Percentiles rank a stretch among this genome's conserved stretches.
Evolutionary conservation across 2,797 vertebrate species (phyloP).

Genomic region (Hylomyscus alleni): DNA sequence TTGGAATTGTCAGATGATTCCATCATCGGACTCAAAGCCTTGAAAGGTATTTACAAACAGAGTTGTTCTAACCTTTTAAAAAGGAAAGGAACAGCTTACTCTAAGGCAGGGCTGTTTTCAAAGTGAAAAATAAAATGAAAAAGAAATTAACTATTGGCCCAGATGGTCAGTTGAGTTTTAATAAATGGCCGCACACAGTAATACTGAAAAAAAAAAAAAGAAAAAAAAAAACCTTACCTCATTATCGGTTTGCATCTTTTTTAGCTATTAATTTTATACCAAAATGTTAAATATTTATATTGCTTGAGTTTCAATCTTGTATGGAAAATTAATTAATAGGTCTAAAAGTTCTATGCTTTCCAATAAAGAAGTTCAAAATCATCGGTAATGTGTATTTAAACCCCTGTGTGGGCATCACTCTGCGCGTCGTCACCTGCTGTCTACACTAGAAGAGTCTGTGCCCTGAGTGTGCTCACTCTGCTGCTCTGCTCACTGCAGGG

Average conservation of each 20-base stretch:
- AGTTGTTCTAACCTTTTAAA: conserved; percentile 76
- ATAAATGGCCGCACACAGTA: conserved; percentile 83
- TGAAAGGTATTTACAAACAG: conserved; percentile 75
- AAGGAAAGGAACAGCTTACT: conserved; percentile 78
- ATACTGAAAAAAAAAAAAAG: conserved; percentile 71
- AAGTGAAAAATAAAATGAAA: conserved; percentile 71
- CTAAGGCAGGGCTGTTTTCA: conserved; percentile 83
- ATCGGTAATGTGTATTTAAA: conserved; percentile 54
- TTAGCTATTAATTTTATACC: conserved; percentile 88
- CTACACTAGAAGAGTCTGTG: neutral
- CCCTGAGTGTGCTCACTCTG: conserved; percentile 57
- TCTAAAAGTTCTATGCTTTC: conserved; percentile 86
- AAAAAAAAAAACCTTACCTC: conserved; percentile 81
- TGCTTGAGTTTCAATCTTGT: conserved; percentile 86
- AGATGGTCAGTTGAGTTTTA: conserved; percentile 79
- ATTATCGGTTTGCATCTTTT: conserved; percentile 85
- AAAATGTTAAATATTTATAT: conserved; percentile 89
- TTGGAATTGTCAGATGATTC: conserved; percentile 78
- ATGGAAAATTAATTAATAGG: conserved; percentile 82
- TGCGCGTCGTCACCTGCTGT: neutral
- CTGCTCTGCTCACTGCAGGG: neutral
- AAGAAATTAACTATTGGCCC: conserved; percentile 81
- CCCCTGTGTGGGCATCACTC: conserved; percentile 19
- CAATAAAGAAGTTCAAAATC: conserved; percentile 87
- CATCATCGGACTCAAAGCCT: conserved; percentile 75